These are phyloP conservation scores for Trachops cirrhosus DNA, from an alignment of 2,797 vertebrate species.

Conservation along the genomic window DNA sequence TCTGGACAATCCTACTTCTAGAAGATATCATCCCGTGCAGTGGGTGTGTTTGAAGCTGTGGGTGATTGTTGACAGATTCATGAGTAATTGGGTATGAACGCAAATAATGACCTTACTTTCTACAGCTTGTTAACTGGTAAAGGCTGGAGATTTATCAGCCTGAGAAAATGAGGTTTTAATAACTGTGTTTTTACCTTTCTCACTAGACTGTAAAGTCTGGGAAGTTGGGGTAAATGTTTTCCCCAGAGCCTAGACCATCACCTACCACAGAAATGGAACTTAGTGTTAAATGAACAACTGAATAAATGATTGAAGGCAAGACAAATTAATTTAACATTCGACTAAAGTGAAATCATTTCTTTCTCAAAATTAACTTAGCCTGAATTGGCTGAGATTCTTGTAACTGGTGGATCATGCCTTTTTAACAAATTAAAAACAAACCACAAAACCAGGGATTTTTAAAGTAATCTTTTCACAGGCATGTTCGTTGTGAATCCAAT, in stretches of 20 bases:
- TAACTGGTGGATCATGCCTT: conserved; percentile 23
- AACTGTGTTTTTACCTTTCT: neutral
- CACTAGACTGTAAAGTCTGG: neutral
- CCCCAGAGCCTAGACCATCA: neutral
- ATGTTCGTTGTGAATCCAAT: conserved; percentile 47
- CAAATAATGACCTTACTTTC: neutral
- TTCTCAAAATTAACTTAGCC: conserved; percentile 53
- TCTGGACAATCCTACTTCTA: neutral
- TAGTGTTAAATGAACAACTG: neutral
- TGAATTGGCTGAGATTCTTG: conserved; percentile 31
- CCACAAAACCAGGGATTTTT: conserved; percentile 56
- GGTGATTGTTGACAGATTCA: neutral
- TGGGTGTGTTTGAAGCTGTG: neutral
- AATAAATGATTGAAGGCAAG: conserved; percentile 9
- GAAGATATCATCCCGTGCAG: neutral
- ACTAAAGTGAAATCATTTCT: conserved; percentile 29
- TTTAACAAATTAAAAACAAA: conserved; percentile 63
- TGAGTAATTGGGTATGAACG: neutral
- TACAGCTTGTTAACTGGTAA: neutral
- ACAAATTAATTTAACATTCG: neutral
- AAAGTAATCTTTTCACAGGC: conserved; percentile 56
- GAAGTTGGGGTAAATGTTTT: neutral
- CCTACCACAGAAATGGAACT: neutral
- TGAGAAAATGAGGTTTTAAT: neutral
- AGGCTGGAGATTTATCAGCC: neutral